These are phyloP conservation scores for Hecatera dysodea DNA, from an alignment of 2,888 invertebrate genomes.

Conservation along the genomic window DNA sequence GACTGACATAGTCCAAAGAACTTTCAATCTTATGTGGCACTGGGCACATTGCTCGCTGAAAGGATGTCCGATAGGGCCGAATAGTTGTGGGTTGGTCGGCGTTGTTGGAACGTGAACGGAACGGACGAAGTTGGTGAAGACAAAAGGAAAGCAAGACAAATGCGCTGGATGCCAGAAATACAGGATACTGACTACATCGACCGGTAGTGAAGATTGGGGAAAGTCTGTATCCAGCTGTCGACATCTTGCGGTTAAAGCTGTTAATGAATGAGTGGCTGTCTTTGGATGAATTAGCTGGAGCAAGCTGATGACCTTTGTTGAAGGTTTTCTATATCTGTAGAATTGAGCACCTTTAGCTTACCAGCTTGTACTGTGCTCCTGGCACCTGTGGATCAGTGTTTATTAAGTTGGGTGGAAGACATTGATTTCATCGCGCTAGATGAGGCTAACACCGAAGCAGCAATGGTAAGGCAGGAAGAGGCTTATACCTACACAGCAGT, in stretches of 20 bases:
- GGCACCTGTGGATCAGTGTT: background rate
- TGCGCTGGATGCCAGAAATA: background rate
- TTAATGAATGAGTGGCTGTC: background rate
- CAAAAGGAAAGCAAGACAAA: background rate
- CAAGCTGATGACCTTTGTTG: background rate
- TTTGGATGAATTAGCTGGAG: background rate
- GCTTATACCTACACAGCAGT: background rate
- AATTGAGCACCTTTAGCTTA: background rate
- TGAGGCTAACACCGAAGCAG: background rate
- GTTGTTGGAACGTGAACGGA: background rate
- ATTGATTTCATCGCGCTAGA: background rate
- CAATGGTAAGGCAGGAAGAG: background rate
- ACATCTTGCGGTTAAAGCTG: background rate
- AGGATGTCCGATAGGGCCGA: background rate
- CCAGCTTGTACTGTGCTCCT: background rate
- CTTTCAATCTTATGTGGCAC: background rate
- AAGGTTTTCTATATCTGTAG: background rate
- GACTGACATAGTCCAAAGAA: background rate
- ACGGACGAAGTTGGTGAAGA: background rate
- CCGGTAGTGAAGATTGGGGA: background rate
- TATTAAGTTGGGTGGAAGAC: background rate
- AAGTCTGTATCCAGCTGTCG: background rate
- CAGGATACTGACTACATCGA: too few relatives aligned
- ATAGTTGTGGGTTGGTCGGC: background rate
- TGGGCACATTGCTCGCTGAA: background rate